Conservation (phyloP, 2,797 vertebrate species). For the Macroramphosus scolopax region DNA sequence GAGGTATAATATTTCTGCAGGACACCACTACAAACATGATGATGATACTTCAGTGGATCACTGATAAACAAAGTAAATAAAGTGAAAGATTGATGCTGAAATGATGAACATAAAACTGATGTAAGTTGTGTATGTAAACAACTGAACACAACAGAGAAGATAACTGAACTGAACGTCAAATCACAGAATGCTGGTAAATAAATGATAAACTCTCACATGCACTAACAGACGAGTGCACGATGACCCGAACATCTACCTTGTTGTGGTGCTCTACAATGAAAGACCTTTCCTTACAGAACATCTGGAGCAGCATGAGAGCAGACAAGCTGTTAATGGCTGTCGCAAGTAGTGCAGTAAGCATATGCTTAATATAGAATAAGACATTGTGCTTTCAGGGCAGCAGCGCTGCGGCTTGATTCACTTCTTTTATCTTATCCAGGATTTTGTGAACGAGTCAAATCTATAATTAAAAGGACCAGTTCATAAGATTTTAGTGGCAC, state of each 20-base stretch:
- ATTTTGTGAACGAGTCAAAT: not conserved
- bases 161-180: slow-evolving; percentile 6
- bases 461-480: not conserved
- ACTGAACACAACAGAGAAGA: not conserved
- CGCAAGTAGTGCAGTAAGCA: too few relatives aligned
- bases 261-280: slow-evolving; percentile 79
- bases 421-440: not conserved
- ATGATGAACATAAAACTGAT: too few relatives aligned
- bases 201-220: slow-evolving; percentile 27
- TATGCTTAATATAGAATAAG: too few relatives aligned
- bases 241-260: slow-evolving; percentile 71
- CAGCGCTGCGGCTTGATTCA: too few relatives aligned
- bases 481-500: too few relatives aligned
- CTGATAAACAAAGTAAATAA: too few relatives aligned
- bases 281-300: slow-evolving; percentile 79
- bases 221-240: slow-evolving; percentile 7
- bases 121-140: not conserved
- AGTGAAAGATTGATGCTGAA: too few relatives aligned
- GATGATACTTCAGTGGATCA: too few relatives aligned
- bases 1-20: too few relatives aligned
- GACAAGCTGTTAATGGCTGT: slow-evolving; percentile 48
- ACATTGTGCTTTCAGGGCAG: too few relatives aligned
- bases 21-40: too few relatives aligned
- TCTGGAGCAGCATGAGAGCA: slow-evolving; percentile 73
- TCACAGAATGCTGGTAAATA: not conserved